Evolutionary conservation across 2,797 vertebrate genomes (phyloP).

Genomic region (Phoxinus dragarum): DNA sequence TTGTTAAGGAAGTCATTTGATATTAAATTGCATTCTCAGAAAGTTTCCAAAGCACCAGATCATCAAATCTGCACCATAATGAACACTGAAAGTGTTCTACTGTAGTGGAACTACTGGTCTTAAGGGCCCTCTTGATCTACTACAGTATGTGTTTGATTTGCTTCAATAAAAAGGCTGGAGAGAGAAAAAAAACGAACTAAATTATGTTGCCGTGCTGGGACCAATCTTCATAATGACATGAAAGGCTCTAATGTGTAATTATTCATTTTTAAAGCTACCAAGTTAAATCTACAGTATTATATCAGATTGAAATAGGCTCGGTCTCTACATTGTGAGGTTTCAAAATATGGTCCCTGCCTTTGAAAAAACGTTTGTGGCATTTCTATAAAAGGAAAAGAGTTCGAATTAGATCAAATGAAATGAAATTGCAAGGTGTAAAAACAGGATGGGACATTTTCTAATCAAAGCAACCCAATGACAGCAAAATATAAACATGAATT

Average conservation of each 20-base stretch:
- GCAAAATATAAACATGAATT: neutral
- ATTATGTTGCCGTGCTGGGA: slow-evolving; percentile 1
- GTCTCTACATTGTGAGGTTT: neutral
- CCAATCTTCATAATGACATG: neutral
- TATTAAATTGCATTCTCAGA: neutral
- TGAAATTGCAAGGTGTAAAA: neutral
- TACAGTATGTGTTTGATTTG: slow-evolving; percentile 25
- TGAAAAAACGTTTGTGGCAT: neutral
- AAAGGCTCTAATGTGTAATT: slow-evolving; percentile 15
- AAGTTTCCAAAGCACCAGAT: neutral
- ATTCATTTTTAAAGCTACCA: neutral
- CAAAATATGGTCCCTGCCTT: neutral
- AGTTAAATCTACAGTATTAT: slow-evolving; percentile 7
- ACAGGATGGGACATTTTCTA: neutral
- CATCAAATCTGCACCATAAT: too few species aligned
- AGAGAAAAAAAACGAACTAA: neutral
- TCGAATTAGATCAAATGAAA: neutral
- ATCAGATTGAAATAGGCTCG: neutral
- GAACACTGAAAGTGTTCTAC: too few species aligned
- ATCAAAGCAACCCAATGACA: neutral
- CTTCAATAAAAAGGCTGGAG: slow-evolving; percentile 17
- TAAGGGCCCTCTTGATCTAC: slow-evolving; percentile 7
- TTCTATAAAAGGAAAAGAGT: neutral
- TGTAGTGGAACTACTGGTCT: neutral
- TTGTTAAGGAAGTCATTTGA: neutral